These are phyloP conservation scores for Zaprionus davidi DNA, from an alignment of 1,140 invertebrate genomes.

Conservation along the genomic window DNA sequence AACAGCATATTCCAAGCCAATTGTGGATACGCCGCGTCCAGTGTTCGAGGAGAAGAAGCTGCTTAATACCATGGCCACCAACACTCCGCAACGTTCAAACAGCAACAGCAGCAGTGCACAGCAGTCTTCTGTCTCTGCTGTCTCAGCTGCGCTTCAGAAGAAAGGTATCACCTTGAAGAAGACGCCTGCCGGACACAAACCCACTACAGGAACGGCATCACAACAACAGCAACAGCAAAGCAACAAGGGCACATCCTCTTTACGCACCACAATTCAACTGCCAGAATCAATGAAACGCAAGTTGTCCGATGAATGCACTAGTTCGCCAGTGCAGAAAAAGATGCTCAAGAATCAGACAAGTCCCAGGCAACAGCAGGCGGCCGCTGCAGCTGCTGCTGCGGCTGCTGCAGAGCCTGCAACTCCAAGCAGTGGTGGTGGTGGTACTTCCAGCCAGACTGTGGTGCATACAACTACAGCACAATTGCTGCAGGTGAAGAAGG, in stretches of 20 bases:
- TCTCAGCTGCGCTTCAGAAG: constrained; percentile 77
- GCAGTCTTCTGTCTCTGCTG: constrained; percentile 38
- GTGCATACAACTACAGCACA: constrained; percentile 71
- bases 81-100: constrained; percentile 34
- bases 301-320: constrained; percentile 63
- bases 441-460: constrained; percentile 16
- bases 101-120: constrained; percentile 19
- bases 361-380: constrained; percentile 51
- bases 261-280: constrained; percentile 72
- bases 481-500: constrained; percentile 70
- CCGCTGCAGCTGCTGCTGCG: background rate
- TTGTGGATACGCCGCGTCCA: constrained; percentile 64
- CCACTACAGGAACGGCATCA: background rate
- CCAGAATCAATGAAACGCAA: constrained; percentile 79
- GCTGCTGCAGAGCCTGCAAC: constrained; percentile 5
- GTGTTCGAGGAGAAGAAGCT: constrained; percentile 75
- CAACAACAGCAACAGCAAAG: constrained; percentile 12
- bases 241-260: constrained; percentile 19
- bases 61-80: constrained; percentile 73
- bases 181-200: constrained; percentile 41
- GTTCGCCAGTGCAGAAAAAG: constrained; percentile 40
- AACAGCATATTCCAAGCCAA: constrained; percentile 39
- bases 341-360: constrained; percentile 47
- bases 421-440: background rate
- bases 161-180: constrained; percentile 80